These are phyloP conservation scores for Callyntrura guangdongensis DNA, from an alignment of 2,888 invertebrate species.

Conservation along the genomic window DNA sequence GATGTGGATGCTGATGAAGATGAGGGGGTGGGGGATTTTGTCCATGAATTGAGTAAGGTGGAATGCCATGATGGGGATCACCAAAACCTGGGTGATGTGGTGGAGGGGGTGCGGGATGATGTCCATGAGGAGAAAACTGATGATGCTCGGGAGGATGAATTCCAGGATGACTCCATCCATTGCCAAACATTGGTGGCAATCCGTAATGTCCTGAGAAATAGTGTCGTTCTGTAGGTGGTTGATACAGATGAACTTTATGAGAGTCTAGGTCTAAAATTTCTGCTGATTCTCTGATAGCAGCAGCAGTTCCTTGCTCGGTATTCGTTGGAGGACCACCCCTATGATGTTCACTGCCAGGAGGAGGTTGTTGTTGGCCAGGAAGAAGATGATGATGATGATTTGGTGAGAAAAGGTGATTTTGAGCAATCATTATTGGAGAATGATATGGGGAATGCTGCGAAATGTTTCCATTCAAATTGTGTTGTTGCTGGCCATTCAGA, in stretches of 20 bases:
- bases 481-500: constrained; percentile 87
- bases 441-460: constrained; percentile 77
- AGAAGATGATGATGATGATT: constrained; percentile 85
- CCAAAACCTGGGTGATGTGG: constrained; percentile 60
- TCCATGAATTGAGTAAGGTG: constrained; percentile 73
- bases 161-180: constrained; percentile 80
- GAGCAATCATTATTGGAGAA: constrained; percentile 79
- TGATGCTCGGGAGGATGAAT: constrained; percentile 76
- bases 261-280: constrained; percentile 95
- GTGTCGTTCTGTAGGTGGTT: constrained; percentile 85
- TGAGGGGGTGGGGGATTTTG: constrained; percentile 69
- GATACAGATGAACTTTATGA: constrained; percentile 92
- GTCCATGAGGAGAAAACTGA: constrained; percentile 69
- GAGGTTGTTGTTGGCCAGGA: constrained; percentile 85
- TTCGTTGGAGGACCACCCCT: constrained; percentile 84
- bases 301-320: constrained; percentile 80
- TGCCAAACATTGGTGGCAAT: constrained; percentile 80
- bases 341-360: constrained; percentile 74
- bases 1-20: constrained; percentile 41
- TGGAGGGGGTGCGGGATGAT: constrained; percentile 78
- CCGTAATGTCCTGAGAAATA: constrained; percentile 84
- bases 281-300: constrained; percentile 88
- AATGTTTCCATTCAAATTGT: constrained; percentile 74
- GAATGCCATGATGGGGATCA: constrained; percentile 69
- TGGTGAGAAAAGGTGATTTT: constrained; percentile 77